These are phyloP conservation scores for Antitype chi DNA, from an alignment of 2,888 invertebrate species.

Conservation along the genomic window DNA sequence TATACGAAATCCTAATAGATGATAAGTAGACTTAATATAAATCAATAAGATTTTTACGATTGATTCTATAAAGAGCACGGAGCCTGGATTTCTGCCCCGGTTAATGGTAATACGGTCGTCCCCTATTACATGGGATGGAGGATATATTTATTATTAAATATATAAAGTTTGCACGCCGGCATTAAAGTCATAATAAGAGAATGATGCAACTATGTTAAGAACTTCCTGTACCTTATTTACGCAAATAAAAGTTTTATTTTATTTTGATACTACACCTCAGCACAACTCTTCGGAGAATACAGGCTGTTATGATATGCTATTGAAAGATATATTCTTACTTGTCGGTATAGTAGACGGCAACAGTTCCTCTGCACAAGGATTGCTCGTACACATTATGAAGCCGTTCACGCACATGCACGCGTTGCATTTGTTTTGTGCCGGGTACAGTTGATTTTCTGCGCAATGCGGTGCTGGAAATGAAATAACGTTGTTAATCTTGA, in stretches of 20 bases:
- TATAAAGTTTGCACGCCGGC: too few relatives aligned
- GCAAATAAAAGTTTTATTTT: too few relatives aligned
- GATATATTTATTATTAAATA: too few relatives aligned
- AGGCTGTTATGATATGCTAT: not conserved
- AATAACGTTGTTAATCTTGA: not conserved
- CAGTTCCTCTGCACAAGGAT: not conserved
- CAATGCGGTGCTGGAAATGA: conserved; percentile 27
- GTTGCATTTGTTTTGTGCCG: conserved; percentile 35
- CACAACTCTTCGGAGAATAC: not conserved
- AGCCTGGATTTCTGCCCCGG: not conserved
- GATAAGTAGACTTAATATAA: too few relatives aligned
- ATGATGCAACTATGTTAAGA: too few relatives aligned
- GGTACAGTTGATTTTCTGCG: conserved; percentile 3
- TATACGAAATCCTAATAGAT: too few relatives aligned
- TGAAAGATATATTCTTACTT: not conserved
- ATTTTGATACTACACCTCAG: too few relatives aligned
- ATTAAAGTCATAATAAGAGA: too few relatives aligned
- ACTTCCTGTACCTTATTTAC: too few relatives aligned
- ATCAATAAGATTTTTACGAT: not conserved
- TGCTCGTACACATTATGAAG: conserved; percentile 16
- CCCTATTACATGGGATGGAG: not conserved
- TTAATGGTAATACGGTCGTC: not conserved
- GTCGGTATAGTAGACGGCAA: not conserved
- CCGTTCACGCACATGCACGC: conserved; percentile 19
- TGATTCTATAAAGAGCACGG: not conserved